Conservation (phyloP, 2,888 invertebrate species). For the Caenorhabditis imperialis region DNA sequence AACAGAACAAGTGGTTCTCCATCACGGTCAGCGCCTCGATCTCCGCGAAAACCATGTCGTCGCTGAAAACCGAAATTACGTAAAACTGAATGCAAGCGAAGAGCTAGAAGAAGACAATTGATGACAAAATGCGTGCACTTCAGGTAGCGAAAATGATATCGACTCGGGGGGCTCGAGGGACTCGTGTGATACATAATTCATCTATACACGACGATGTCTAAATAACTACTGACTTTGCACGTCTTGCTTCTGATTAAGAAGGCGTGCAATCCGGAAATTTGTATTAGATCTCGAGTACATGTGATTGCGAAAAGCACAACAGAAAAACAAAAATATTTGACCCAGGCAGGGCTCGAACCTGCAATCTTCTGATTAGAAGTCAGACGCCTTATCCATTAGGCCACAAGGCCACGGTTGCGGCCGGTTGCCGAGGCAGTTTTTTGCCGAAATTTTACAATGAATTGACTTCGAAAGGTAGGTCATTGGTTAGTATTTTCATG, state of each 20-base stretch:
- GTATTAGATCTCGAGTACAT: background rate
- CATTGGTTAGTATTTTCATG: no score
- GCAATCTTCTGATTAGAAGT: slow-evolving; percentile 74
- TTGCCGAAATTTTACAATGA: no score
- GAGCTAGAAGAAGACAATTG: background rate
- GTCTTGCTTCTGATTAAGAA: slow-evolving; percentile 2
- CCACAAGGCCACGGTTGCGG: slow-evolving; percentile 11
- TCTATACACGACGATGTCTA: slow-evolving; percentile 25
- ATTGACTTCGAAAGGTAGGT: no score
- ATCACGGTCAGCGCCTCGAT: slow-evolving; percentile 66
- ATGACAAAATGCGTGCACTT: no score
- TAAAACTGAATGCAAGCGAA: slow-evolving; percentile 18
- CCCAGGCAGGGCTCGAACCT: slow-evolving; percentile 65
- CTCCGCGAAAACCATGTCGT: slow-evolving; percentile 55
- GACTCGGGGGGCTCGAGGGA: no score
- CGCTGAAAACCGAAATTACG: slow-evolving; percentile 42
- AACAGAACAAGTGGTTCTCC: slow-evolving; percentile 70
- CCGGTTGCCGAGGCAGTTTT: no score
- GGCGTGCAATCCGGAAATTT: slow-evolving; percentile 29
- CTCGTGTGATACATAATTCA: no score
- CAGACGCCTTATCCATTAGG: slow-evolving; percentile 68
- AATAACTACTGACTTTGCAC: no score
- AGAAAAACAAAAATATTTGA: slow-evolving; percentile 16
- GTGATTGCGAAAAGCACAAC: background rate
- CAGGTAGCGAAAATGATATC: no score